phyloP scores from a whole-genome alignment of 2,888 invertebrate species.

The Epiperipatus broadwayi region DNA sequence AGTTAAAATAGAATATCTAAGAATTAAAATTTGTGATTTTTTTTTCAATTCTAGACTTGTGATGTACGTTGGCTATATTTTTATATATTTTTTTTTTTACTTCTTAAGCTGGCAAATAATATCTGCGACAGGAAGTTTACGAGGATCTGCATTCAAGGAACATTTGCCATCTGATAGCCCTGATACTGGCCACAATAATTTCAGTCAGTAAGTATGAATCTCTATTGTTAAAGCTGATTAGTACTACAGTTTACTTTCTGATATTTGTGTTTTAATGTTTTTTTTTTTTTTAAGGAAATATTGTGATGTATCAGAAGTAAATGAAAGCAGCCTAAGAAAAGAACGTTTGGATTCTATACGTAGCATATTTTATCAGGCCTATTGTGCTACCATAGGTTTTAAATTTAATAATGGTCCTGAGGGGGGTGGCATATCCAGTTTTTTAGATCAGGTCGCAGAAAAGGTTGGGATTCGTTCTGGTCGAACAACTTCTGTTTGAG shows the following conservation, averaged over 20 bases:
- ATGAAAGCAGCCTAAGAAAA: slow-evolving; percentile 28
- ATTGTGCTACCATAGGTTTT: slow-evolving; percentile 36
- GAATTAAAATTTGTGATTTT: too few relatives aligned
- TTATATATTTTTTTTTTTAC: slow-evolving; percentile 1
- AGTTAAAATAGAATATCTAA: too few relatives aligned
- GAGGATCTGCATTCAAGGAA: slow-evolving; percentile 38
- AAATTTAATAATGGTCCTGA: slow-evolving; percentile 35
- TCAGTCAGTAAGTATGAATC: slow-evolving; percentile 19
- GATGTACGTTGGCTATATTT: too few relatives aligned
- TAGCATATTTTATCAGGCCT: slow-evolving; percentile 37
- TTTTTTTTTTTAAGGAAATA: too few relatives aligned
- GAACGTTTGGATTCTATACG: slow-evolving; percentile 37
- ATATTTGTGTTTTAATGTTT: slow-evolving; percentile 17
- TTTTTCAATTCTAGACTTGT: too few relatives aligned
- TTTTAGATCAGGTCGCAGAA: slow-evolving; percentile 39
- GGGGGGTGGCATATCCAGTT: slow-evolving; percentile 31
- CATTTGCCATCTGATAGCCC: too few relatives aligned
- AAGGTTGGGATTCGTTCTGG: slow-evolving; percentile 35
- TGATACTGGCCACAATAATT: too few relatives aligned
- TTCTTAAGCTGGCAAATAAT: slow-evolving; percentile 45
- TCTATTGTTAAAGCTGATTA: too few relatives aligned
- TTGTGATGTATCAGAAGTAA: too few relatives aligned
- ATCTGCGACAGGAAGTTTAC: slow-evolving; percentile 43
- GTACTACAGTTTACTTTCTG: too few relatives aligned
- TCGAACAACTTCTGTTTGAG: slow-evolving; percentile 16